Base-by-base conservation (phyloP, 2,888 invertebrate genomes). In the Habroteleia sp. region DNA sequence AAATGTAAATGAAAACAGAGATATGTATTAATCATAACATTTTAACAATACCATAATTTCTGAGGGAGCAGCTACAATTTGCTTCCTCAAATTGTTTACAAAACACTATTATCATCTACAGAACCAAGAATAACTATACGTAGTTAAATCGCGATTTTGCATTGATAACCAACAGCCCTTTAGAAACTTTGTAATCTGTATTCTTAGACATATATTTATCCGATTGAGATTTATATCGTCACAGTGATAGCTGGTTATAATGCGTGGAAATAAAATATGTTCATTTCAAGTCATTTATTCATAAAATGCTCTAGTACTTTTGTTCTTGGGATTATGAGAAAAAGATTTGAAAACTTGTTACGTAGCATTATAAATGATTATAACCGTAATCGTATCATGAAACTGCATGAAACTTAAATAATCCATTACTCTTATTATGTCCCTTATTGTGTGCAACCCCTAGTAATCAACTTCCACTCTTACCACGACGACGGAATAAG, bases 351-450 rank as follows among this genome's bases (percentile, higher is more conserved):
- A 54, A 66, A 56, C 56, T 56, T 41, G 41, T 52, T 46, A 44
- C 16, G 48, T 14, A 16, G 46, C 54, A 33, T 48, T 46, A 46
- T 66, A 56, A 56, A 54, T 52, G 42, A 66, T 56, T 56, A 39
- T 56, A 56, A 39, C 56, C 29, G 56, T 56, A 46, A 41, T 48
- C 31, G 52, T 39, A 54, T 56, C 39, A 39, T 33, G 56, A 27
- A 48, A 48, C 54, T 56, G 46, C 39, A 39, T 33, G 56, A 27
- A 48, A 48, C 54, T 56, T 56, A 25, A 66, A 66, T 66, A 48
- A 56, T 66, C 37, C 66, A 66, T 66, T 66, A 56, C 48, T 44
- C 46, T 56, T 48, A 56, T 66, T 27, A 66, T 46, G 48, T 46
- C 46, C 33, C 23, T 46, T 25, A 48, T 66, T 66, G 56, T 56